phyloP scores from a whole-genome alignment of 1,140 invertebrate species.

The Grapholita molesta region DNA sequence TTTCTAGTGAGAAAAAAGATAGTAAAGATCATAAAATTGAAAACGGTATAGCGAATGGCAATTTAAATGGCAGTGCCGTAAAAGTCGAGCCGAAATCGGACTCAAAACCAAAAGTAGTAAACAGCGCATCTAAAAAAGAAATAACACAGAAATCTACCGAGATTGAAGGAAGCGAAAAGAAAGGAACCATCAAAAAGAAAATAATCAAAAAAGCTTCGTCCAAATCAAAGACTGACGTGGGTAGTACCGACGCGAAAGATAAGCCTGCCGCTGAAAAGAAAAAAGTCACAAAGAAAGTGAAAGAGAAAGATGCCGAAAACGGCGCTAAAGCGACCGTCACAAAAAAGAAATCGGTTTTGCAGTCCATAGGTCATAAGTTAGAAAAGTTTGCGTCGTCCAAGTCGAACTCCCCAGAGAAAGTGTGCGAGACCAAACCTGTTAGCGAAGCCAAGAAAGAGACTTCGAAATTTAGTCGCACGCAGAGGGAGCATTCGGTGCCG shows the following conservation, averaged over 20 bases:
- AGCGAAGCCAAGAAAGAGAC: conserved; percentile 40
- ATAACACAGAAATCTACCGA: conserved; percentile 43
- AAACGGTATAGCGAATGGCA: conserved; percentile 37
- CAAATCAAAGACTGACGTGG: conserved; percentile 62
- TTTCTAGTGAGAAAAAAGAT: conserved; percentile 31
- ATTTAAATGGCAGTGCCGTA: conserved; percentile 16
- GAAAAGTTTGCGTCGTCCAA: conserved; percentile 79
- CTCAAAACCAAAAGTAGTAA: conserved; percentile 19
- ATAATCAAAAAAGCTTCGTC: conserved; percentile 71
- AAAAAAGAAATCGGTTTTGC: conserved; percentile 79
- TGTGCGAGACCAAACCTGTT: conserved; percentile 35
- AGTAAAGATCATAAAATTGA: conserved; percentile 32
- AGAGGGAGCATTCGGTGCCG: conserved; percentile 83
- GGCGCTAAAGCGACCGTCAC: conserved; percentile 59
- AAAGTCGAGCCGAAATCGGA: conserved; percentile 17
- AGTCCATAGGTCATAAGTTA: conserved; percentile 83
- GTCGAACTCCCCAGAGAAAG: conserved; percentile 70
- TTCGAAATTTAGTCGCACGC: conserved; percentile 70
- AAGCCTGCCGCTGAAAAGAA: conserved; percentile 60
- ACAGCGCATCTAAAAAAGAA: conserved; percentile 35
- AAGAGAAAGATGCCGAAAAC: conserved; percentile 70
- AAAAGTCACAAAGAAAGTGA: conserved; percentile 66
- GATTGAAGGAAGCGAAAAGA: conserved; percentile 53
- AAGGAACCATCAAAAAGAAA: conserved; percentile 73
- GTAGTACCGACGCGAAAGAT: conserved; percentile 40